Evolutionary conservation across 2,888 invertebrate genomes (phyloP).

Genomic region (Melanotus villosus): DNA sequence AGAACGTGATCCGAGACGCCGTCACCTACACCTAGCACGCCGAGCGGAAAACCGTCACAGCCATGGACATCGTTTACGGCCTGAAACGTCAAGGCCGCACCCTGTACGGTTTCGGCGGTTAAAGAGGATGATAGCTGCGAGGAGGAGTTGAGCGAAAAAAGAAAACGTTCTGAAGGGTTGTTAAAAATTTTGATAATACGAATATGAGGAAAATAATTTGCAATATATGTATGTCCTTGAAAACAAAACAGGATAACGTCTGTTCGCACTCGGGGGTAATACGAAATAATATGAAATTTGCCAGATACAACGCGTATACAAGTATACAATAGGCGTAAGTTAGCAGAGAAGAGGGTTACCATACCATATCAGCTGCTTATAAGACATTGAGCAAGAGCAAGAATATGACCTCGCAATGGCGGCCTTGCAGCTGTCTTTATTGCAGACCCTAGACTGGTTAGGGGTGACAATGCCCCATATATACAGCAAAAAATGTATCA

Average conservation of each 20-base stretch:
- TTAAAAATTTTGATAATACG: too few species aligned
- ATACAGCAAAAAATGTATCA: conserved; percentile 46
- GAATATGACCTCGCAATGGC: conserved; percentile 54
- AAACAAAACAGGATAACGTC: conserved; percentile 29
- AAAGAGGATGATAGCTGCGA: too few species aligned
- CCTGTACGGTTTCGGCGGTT: too few species aligned
- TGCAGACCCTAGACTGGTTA: conserved; percentile 53
- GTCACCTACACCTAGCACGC: too few species aligned
- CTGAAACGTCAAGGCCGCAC: too few species aligned
- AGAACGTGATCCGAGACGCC: too few species aligned
- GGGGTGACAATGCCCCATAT: conserved; percentile 52
- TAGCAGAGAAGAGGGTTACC: conserved; percentile 46
- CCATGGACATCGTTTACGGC: too few species aligned
- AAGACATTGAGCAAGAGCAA: conserved; percentile 51
- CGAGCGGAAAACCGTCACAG: too few species aligned
- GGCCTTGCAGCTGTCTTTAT: conserved; percentile 56
- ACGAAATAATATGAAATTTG: conserved; percentile 45
- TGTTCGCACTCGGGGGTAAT: conserved; percentile 9
- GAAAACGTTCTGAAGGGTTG: too few species aligned
- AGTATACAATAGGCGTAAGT: conserved; percentile 47
- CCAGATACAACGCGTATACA: conserved; percentile 40
- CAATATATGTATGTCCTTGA: background rate
- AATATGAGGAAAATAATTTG: background rate
- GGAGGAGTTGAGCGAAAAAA: too few species aligned
- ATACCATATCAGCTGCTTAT: conserved; percentile 48